Evolutionary conservation across 2,797 vertebrate genomes (phyloP).

Genomic region (Gymnothorax reevesii): DNA sequence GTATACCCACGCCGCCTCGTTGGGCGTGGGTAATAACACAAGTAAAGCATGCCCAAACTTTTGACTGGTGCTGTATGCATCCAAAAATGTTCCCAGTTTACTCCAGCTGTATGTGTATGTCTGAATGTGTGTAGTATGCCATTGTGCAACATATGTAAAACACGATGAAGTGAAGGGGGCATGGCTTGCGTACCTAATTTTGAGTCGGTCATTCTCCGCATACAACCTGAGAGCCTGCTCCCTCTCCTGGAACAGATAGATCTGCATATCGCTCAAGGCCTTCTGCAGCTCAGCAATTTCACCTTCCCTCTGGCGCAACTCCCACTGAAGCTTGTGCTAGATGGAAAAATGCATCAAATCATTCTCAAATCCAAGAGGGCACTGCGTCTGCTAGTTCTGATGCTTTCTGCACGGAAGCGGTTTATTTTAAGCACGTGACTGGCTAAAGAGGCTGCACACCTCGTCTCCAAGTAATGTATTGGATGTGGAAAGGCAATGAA

Average conservation of each 20-base stretch:
- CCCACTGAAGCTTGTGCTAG: slow-evolving; percentile 88
- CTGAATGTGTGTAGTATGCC: not conserved
- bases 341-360: not conserved
- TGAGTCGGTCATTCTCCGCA: slow-evolving; percentile 91
- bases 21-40: too few relatives aligned
- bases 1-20: too few relatives aligned
- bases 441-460: too few relatives aligned
- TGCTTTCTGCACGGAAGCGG: too few relatives aligned
- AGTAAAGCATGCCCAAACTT: too few relatives aligned
- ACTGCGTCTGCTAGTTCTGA: too few relatives aligned
- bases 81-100: not conserved
- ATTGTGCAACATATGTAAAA: not conserved
- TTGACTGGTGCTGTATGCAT: not conserved
- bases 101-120: not conserved
- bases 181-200: slow-evolving; percentile 82
- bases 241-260: slow-evolving; percentile 91
- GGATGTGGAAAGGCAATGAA: too few relatives aligned
- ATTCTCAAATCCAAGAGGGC: too few relatives aligned
- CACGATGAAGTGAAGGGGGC: not conserved
- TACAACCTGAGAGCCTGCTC: slow-evolving; percentile 90
- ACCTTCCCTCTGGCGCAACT: slow-evolving; percentile 84
- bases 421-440: too few relatives aligned
- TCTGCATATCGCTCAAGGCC: slow-evolving; percentile 93
- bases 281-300: slow-evolving; percentile 88
- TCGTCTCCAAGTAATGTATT: too few relatives aligned